Evolutionary conservation across 1,140 invertebrate species (phyloP).

Genomic region (Cephus cinctus): DNA sequence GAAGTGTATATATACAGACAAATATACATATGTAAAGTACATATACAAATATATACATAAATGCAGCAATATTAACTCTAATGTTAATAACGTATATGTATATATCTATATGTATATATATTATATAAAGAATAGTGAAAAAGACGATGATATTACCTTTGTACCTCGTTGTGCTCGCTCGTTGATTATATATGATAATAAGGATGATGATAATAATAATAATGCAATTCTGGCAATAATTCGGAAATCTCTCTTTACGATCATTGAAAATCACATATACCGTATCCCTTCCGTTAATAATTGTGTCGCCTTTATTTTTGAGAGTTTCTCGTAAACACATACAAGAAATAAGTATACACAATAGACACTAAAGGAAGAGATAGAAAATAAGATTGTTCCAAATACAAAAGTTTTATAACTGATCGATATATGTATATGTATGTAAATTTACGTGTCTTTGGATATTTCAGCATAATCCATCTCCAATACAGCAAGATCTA

Average conservation of each 20-base stretch:
- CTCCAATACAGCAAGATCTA: slow-evolving; percentile 63
- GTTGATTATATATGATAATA: slow-evolving; percentile 4
- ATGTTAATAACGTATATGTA: neutral
- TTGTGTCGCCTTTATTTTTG: no score
- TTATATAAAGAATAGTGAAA: neutral
- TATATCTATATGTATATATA: neutral
- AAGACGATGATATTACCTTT: slow-evolving; percentile 1
- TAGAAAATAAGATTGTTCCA: no score
- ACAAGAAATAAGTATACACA: no score
- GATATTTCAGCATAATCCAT: slow-evolving; percentile 63
- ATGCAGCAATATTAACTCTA: no score
- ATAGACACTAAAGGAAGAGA: no score
- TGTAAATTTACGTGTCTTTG: neutral
- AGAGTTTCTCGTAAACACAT: no score
- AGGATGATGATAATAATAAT: slow-evolving; percentile 1
- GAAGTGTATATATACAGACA: slow-evolving; percentile 1
- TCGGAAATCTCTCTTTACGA: no score
- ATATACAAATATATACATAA: neutral
- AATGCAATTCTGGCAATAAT: no score
- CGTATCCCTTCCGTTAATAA: no score
- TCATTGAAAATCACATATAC: no score
- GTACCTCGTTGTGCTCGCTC: slow-evolving; percentile 13
- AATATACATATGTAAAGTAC: neutral
- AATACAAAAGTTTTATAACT: no score
- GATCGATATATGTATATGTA: no score